Evolutionary conservation across 2,797 vertebrate genomes (phyloP), one percentile per base, ranked within the genome.

Genomic region (Bovichtus diacanthus): DNA sequence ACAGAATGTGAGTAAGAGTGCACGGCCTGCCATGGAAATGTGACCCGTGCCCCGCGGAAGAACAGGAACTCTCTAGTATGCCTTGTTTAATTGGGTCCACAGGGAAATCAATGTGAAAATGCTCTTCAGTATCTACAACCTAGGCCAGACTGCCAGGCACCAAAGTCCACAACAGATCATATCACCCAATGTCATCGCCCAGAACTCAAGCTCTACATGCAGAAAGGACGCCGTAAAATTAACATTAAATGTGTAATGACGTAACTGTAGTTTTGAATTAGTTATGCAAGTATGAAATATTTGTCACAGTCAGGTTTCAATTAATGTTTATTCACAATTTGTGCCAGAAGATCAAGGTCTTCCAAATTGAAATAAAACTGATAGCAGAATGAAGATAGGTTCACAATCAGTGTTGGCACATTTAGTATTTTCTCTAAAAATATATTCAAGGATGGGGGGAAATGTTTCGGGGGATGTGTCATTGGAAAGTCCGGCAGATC

Each of bases 81-180:
- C 69, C 84, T 81, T 80, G 21, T 91, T 85, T 93, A 91, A 94
- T 91, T 89, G 84, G 82, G 43, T 86, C 88, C 82, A 9, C 60
- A 1, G 92, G 91, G 87, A 93, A 93, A 92, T 92, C 90, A 89
- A 38, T 77, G 65, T 65, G 74, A 85, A 84, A 87, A 82, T 60
- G 51, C 62, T 80, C 68, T 76, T 90, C 59, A 54, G 67, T 87
- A 75, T 88, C 87, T 84, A 51, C 79, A 72, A 80, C 31, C 13
- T 74, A 74, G 80, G 78, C 76, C 78, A 81, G 88, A 89, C 86
- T 74, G 65, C 44, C 63, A 74, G 90, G 87, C 87, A 77, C 76
- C 78, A 38, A 83, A 77, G 78, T 82, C 71, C 85, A 70, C 74
- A 61, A 46, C 70, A 70, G 82, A 86, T 90, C 84, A 82, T 75